phyloP scores from a whole-genome alignment of 2,113 vertebrate species.

The Oreochromis niloticus region DNA sequence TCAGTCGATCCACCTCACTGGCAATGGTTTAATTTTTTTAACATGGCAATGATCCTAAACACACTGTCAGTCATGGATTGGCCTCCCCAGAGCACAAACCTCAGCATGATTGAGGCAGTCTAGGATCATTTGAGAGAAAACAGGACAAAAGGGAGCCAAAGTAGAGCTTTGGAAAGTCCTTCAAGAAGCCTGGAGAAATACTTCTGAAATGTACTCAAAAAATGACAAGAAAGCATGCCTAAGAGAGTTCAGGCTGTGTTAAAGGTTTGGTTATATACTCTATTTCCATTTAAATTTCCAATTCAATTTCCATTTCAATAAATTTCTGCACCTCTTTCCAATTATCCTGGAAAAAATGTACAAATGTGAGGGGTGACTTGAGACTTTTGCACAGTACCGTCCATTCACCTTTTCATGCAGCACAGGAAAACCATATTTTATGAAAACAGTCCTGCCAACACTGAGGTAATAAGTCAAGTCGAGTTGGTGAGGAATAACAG shows the following conservation, averaged over 20 bases:
- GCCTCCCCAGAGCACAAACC: accelerated
- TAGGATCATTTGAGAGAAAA: not conserved
- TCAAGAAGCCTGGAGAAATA: not conserved
- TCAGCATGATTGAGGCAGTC: not conserved
- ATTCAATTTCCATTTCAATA: not conserved
- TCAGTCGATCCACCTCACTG: not conserved
- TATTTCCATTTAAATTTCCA: not conserved
- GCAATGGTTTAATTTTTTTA: not conserved
- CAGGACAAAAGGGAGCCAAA: not conserved
- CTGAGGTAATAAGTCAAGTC: not conserved
- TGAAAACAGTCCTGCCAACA: not conserved
- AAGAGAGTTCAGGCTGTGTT: not conserved
- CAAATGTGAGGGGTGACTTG: not conserved
- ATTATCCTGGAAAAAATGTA: not conserved
- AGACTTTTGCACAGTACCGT: not conserved
- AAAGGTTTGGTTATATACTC: not conserved
- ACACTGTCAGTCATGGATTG: not conserved
- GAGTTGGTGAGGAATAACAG: not conserved
- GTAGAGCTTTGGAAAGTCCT: not conserved
- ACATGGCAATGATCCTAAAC: not conserved
- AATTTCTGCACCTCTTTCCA: not conserved
- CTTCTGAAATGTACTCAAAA: not conserved
- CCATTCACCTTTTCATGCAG: not conserved
- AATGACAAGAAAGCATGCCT: not conserved
- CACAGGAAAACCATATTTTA: not conserved